Base-by-base conservation (phyloP, 2,113 vertebrate species). In the Zosterops hypoxanthus region DNA sequence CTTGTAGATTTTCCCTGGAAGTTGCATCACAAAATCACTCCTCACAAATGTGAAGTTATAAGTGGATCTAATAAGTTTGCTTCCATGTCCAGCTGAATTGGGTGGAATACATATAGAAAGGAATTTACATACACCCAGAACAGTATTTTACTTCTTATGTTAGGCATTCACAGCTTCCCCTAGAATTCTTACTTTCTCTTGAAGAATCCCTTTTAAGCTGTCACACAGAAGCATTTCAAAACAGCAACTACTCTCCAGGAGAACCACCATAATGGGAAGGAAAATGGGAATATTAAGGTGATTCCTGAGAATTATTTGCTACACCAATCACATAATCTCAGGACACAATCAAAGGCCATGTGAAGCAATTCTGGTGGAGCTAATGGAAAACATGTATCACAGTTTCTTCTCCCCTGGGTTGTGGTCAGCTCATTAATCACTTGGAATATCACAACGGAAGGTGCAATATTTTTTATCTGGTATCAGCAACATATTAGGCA, bases 371-470 rank as follows among this genome's bases (percentile, higher is more conserved):
- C 34, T 80, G 17, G 28, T 41, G 47, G 29, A 34, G 42, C 19
- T 77, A 95, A 87, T 29, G 59, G 87, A 82, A 90, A 93, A 22
- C 29, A 55, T 31, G 29, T 56, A 90, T 53, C 73, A 76, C 53
- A 56, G 33, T 52, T 92, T 55, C 3, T 7, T 41, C 42, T 83
- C 24, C 52, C 33, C 23, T 55, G n/a, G 31, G 39, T 31, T 88
- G 59, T 42, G 50, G 78, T 72, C 63, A 88, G 41, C 50, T 93
- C 76, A 86, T 86, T 86, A 88, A 93, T 91, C 50, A 92, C 66
- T 52, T 80, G 66, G 29, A 85, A 65, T 47, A 82, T 33, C 55
- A 80, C 50, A 73, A 17, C 0, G 5, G 87, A 87, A 93, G 29
- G 33, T 44, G 34, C 18, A 69, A 34, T 36, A 79, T 60, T 82